Evolutionary conservation across 2,113 vertebrate species (phyloP).

Genomic region (Ceyx melanurus): DNA sequence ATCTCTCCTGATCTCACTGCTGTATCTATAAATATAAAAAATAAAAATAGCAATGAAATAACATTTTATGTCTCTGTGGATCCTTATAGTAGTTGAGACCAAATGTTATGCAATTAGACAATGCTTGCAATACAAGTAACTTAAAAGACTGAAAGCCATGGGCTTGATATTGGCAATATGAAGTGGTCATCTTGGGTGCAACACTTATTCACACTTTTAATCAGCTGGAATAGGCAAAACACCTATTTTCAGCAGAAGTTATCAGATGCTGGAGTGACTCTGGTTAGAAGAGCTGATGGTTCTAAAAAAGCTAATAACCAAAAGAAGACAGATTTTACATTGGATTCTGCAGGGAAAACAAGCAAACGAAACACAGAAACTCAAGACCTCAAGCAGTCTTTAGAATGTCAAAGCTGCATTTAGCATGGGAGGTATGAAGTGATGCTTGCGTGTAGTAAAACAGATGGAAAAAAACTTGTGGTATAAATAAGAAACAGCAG

Average conservation of each 20-base stretch:
- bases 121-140: not conserved
- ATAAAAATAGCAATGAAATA: not conserved
- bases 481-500: not conserved
- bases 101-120: not conserved
- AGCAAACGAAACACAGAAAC: no score
- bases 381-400: not conserved
- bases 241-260: not conserved
- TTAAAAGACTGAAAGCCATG: not conserved
- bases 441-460: not conserved
- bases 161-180: not conserved
- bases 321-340: not conserved
- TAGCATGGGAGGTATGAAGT: not conserved
- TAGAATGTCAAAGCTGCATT: not conserved
- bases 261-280: not conserved
- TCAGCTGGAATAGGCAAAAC: not conserved
- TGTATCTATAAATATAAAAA: slow-evolving; percentile 16
- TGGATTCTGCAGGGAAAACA: not conserved
- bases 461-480: not conserved
- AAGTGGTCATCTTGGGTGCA: not conserved
- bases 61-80: not conserved
- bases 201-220: not conserved
- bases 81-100: rapidly evolving
- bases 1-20: not conserved
- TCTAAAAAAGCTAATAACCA: not conserved
- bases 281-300: not conserved